Evolutionary conservation across 2,888 invertebrate species (phyloP).

Genomic region (Labia minor): DNA sequence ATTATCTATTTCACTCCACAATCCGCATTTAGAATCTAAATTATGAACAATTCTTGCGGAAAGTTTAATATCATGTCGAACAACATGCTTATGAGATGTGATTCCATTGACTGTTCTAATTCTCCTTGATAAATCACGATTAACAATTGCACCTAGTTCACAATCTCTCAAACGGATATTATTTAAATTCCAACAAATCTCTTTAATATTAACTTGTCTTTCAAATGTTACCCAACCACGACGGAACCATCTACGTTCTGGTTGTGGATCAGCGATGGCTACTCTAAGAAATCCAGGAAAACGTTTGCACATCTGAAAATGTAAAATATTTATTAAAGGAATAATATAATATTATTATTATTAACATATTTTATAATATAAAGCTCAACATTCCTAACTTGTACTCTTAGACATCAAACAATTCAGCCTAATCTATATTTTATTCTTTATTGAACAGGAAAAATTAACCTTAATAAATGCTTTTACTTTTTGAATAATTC

Average conservation of each 20-base stretch:
- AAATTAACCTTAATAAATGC: too few species aligned
- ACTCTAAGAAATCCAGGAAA: slow-evolving; percentile 91
- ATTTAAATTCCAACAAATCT: slow-evolving; percentile 98
- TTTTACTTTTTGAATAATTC: too few species aligned
- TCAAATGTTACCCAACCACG: slow-evolving; percentile 98
- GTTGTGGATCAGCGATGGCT: slow-evolving; percentile 92
- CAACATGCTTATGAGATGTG: slow-evolving; percentile 76
- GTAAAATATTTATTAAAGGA: too few species aligned
- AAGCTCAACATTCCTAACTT: too few species aligned
- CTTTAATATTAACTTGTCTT: slow-evolving; percentile 93
- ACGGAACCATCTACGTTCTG: slow-evolving; percentile 90
- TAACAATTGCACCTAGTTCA: slow-evolving; percentile 90
- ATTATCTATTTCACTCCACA: slow-evolving; percentile 52
- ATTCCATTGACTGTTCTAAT: slow-evolving; percentile 86
- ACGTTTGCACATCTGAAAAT: slow-evolving; percentile 65
- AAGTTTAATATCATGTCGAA: slow-evolving; percentile 82
- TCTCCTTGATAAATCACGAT: slow-evolving; percentile 87
- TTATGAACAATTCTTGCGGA: slow-evolving; percentile 85
- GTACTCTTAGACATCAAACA: not conserved
- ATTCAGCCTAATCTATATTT: too few species aligned
- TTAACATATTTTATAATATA: too few species aligned
- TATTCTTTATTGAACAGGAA: too few species aligned
- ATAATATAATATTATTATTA: too few species aligned
- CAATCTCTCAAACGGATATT: slow-evolving; percentile 82
- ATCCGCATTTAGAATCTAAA: slow-evolving; percentile 69